Base-by-base conservation (phyloP, 1,140 invertebrate genomes). In the roundworm (Caenorhabditis elegans) region DNA sequence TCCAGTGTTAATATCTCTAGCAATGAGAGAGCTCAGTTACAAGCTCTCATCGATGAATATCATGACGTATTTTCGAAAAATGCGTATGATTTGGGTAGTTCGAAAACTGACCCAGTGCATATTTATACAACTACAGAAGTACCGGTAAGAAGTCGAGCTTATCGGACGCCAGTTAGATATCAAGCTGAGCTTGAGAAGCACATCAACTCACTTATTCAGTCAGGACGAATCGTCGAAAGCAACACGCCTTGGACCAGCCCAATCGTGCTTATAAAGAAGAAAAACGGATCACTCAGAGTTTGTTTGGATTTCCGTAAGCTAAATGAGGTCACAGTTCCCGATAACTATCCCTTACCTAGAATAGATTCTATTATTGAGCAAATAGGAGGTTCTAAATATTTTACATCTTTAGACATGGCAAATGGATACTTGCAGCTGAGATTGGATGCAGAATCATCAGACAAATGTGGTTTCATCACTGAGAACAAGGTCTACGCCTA, bases 281-380 rank as follows among this genome's bases (percentile, higher is more conserved):
- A 91, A 39, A 87, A 92, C 88, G 91, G 77, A 55, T 85, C 70
- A 53, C 85, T 49, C 84, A 13, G 90, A 82, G 81, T 92, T 80
- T 91, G 89, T 81, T 82, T 92, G 0, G 91, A 92, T 85, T 92
- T 89, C 82, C 31, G 91, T 43, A 60, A 80, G 19, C 70, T 92
- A n/a, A 92, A 92, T 85, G 13, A 19, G 78, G 86, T 79, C 0
- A 92, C 90, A 0, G 86, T 87, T 0, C 84, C 86, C 60, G 92
- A 93, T 85, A 86, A 83, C 39, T 93, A 90, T 85, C 92, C 92
- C 85, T 65, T 93, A 2, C 92, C 91, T 0, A 70, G 87, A 2
- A 91, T 92, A n/a, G 90, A 92, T 22, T 90, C 92, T 26, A 86
- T 85, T 13, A 79, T 92, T 1, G 81, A 89, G 34, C 79, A 70